Conservation (phyloP, 2,797 vertebrate genomes). For the Parauchenoglanis punctatus region DNA sequence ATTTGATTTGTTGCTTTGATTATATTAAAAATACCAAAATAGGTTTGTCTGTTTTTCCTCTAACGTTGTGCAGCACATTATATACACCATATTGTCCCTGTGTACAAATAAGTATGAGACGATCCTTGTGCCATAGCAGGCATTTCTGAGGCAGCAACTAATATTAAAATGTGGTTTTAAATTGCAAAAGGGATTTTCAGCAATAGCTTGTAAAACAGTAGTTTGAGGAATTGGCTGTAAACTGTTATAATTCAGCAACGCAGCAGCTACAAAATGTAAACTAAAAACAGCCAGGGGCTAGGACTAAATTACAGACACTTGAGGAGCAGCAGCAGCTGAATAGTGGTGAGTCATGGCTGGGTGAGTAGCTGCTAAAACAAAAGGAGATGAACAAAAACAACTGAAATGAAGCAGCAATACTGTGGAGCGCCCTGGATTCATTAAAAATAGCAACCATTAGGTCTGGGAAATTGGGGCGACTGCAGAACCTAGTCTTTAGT, state of each 20-base stretch:
- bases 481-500: neutral
- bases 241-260: constrained; percentile 6
- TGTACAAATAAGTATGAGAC: neutral
- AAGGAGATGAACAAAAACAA: constrained; percentile 4
- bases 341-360: constrained; percentile 13
- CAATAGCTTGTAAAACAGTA: neutral
- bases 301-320: constrained; percentile 14
- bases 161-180: neutral
- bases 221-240: neutral
- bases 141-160: neutral
- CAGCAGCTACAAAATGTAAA: constrained; percentile 6
- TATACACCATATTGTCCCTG: neutral
- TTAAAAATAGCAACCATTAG: neutral
- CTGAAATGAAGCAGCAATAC: neutral
- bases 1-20: neutral
- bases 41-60: neutral
- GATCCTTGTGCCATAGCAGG: too few species aligned
- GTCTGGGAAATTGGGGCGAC: constrained; percentile 24
- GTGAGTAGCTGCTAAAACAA: constrained; percentile 18
- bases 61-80: neutral
- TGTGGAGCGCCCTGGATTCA: neutral
- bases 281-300: constrained; percentile 7
- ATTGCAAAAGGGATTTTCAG: neutral
- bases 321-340: constrained; percentile 2
- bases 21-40: neutral